These are phyloP conservation scores for Diglossa cyanea DNA, from an alignment of 2,797 vertebrate species.

Conservation along the genomic window DNA sequence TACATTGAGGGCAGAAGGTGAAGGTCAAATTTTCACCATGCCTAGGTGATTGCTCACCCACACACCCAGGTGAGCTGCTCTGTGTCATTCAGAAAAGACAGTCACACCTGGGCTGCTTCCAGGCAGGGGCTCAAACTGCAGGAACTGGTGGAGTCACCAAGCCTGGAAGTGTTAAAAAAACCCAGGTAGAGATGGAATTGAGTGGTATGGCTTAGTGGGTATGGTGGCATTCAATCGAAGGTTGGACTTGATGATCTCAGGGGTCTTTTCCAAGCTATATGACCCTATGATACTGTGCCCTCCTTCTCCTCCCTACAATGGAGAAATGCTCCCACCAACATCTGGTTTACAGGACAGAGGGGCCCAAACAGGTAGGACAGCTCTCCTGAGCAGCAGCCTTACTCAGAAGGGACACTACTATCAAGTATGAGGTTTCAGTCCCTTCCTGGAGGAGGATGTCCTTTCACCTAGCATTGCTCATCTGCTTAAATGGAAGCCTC, in stretches of 20 bases:
- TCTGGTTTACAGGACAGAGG: neutral
- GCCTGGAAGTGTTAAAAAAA: neutral
- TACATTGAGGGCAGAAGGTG: neutral
- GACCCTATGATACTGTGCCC: no score
- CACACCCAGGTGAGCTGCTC: accelerated
- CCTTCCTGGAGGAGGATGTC: neutral
- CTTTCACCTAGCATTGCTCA: neutral
- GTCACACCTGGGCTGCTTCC: neutral
- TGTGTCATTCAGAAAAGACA: neutral
- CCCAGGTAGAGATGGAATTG: neutral
- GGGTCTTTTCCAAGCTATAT: neutral
- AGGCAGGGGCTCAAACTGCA: neutral
- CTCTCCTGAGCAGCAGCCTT: neutral
- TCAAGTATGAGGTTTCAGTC: neutral
- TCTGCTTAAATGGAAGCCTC: neutral
- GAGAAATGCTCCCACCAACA: neutral
- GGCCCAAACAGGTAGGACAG: neutral
- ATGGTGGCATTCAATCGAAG: accelerated
- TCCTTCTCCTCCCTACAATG: neutral
- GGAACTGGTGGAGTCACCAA: neutral
- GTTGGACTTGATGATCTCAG: neutral
- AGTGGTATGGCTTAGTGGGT: neutral
- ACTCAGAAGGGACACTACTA: neutral
- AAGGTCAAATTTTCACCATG: neutral
- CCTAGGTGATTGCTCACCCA: neutral